Evolutionary conservation across 2,797 vertebrate genomes (phyloP).

Genomic region (Uromys caudimaculatus): DNA sequence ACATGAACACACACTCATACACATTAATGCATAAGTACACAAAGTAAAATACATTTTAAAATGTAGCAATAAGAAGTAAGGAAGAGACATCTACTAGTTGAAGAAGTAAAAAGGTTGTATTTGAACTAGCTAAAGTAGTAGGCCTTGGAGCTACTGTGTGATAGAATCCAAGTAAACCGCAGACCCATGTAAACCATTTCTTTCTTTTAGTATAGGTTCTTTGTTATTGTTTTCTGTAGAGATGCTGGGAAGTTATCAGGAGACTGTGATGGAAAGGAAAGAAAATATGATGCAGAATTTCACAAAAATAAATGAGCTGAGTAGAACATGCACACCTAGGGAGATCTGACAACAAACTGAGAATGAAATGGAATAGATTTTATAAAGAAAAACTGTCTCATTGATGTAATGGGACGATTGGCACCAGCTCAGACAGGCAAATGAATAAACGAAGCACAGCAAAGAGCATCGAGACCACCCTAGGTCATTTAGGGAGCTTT

Average conservation of each 20-base stretch:
- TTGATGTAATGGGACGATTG: neutral
- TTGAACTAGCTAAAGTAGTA: neutral
- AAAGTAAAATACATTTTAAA: neutral
- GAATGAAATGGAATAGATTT: constrained; percentile 60
- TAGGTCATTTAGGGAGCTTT: neutral
- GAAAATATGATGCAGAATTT: constrained; percentile 68
- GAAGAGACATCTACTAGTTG: neutral
- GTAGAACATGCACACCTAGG: constrained; percentile 50
- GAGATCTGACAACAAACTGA: constrained; percentile 51
- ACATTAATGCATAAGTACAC: neutral
- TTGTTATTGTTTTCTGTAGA: constrained; percentile 1
- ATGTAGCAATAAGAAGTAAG: constrained; percentile 2
- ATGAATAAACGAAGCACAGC: neutral
- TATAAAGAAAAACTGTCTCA: constrained; percentile 37
- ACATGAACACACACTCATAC: neutral
- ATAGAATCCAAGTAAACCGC: neutral
- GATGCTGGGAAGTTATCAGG: constrained; percentile 29
- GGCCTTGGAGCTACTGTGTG: neutral
- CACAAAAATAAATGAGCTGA: constrained; percentile 70
- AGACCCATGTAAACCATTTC: neutral
- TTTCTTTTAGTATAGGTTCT: neutral
- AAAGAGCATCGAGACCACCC: neutral
- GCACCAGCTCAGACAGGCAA: neutral
- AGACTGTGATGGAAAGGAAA: constrained; percentile 52
- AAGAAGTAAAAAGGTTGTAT: constrained; percentile 12